Evolutionary conservation across 2,888 invertebrate species (phyloP).

Genomic region (Oscheius sp.): DNA sequence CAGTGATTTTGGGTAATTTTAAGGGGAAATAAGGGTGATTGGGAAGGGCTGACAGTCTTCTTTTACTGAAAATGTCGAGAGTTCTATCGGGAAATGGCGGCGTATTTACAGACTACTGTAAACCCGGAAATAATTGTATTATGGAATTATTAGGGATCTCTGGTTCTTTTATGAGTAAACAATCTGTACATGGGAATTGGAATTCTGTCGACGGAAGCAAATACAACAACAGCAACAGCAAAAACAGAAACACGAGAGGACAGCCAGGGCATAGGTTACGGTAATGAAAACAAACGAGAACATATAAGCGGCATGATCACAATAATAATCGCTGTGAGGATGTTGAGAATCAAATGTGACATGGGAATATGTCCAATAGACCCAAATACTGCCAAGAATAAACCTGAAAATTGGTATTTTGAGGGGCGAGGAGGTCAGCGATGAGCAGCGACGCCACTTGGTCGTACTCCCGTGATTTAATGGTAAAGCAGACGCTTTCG

Average conservation of each 20-base stretch:
- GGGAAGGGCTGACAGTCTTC: no score
- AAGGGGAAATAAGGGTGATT: no score
- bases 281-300: conserved; percentile 47
- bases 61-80: no score
- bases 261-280: conserved; percentile 40
- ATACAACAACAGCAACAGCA: conserved; percentile 55
- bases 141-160: no score
- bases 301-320: conserved; percentile 10
- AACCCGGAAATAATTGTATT: no score
- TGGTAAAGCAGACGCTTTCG: no score
- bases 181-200: not conserved
- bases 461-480: no score
- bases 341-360: conserved; percentile 6
- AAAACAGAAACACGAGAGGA: conserved; percentile 40
- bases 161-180: no score
- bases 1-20: no score
- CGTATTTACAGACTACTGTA: no score
- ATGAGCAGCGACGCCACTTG: not conserved
- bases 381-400: conserved; percentile 52
- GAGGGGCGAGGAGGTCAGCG: not conserved
- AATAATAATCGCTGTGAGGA: conserved; percentile 9
- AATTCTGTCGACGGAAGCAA: conserved; percentile 34
- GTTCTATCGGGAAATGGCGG: no score
- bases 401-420: conserved; percentile 42
- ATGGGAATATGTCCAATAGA: conserved; percentile 35